Evolutionary conservation across 2,797 vertebrate species (phyloP).

Genomic region (Micropoecilia bifurca): DNA sequence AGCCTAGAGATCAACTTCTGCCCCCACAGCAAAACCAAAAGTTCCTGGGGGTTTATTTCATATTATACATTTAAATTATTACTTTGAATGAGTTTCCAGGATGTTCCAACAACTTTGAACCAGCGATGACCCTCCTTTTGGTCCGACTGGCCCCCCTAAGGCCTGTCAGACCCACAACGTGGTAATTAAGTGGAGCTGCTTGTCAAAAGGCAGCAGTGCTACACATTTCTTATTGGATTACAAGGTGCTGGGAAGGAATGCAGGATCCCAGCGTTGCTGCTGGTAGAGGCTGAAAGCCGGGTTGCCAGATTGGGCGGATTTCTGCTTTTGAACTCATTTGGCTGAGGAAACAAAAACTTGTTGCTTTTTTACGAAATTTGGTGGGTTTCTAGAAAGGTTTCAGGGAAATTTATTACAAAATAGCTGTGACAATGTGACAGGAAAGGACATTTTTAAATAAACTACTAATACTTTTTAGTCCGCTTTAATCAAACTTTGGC

Average conservation of each 20-base stretch:
- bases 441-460: too few species aligned
- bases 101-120: constrained; percentile 39
- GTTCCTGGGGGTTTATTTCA: background rate
- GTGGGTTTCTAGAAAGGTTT: too few species aligned
- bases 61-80: background rate
- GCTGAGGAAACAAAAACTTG: too few species aligned
- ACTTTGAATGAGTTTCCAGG: constrained; percentile 10
- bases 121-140: constrained; percentile 34
- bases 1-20: background rate
- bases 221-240: constrained; percentile 88
- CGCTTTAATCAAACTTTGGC: too few species aligned
- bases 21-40: background rate
- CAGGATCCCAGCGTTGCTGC: constrained; percentile 49
- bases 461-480: too few species aligned
- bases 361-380: too few species aligned
- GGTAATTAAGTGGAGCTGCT: constrained; percentile 83
- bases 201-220: constrained; percentile 74
- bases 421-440: too few species aligned
- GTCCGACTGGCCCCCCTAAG: constrained; percentile 68
- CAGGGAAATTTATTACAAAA: too few species aligned
- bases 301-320: too few species aligned
- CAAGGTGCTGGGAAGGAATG: constrained; percentile 78
- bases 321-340: too few species aligned
- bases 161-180: constrained; percentile 71
- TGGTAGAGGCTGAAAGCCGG: constrained; percentile 43